Evolutionary conservation across 2,797 vertebrate species (phyloP).

Genomic region (Microctenopoma steveboyesi): DNA sequence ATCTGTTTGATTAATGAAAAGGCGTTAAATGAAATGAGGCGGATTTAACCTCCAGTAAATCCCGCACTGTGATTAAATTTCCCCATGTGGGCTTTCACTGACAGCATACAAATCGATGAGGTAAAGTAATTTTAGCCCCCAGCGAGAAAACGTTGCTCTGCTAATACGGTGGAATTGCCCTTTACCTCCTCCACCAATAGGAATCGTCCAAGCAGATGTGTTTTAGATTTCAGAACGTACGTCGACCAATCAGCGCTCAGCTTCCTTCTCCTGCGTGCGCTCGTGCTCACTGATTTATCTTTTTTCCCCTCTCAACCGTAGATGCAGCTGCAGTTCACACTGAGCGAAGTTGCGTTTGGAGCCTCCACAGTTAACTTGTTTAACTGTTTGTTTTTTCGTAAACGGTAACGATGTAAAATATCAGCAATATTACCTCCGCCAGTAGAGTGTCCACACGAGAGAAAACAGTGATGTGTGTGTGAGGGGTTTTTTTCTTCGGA

Average conservation of each 20-base stretch:
- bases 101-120: conserved; percentile 66
- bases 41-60: conserved; percentile 38
- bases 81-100: conserved; percentile 60
- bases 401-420: not conserved
- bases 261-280: conserved; percentile 22
- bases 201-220: conserved; percentile 42
- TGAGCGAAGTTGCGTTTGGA: conserved; percentile 44
- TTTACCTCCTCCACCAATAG: conserved; percentile 71
- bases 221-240: conserved; percentile 17
- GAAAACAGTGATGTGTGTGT: conserved; percentile 1
- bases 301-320: not conserved
- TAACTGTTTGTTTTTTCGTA: not conserved
- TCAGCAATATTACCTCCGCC: not conserved
- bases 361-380: not conserved
- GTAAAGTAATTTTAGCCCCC: conserved; percentile 63
- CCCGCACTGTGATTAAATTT: conserved; percentile 53
- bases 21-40: conserved; percentile 48
- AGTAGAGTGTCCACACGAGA: not conserved
- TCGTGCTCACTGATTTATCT: conserved; percentile 3
- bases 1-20: conserved; percentile 37
- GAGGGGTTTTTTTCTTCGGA: conserved; percentile 1
- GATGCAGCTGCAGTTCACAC: conserved; percentile 24
- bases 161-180: conserved; percentile 39
- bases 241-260: conserved; percentile 63
- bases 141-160: not conserved